phyloP scores from a whole-genome alignment of 2,797 vertebrate genomes.

The Pseudochirops cupreus region DNA sequence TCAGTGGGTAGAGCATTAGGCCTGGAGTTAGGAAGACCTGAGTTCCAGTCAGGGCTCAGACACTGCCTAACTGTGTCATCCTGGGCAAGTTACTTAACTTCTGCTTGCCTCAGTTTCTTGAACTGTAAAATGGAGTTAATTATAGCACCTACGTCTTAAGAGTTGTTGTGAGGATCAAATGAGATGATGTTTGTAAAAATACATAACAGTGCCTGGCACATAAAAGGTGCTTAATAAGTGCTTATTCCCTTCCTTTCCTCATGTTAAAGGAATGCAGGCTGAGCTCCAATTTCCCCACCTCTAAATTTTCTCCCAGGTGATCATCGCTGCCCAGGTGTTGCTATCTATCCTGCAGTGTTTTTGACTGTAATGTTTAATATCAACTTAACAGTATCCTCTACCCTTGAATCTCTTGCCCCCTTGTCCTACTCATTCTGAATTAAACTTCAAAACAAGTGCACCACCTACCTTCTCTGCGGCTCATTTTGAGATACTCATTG shows the following conservation, averaged over 20 bases:
- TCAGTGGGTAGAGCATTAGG: too few species aligned
- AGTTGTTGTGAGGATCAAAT: too few species aligned
- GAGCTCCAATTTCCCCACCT: neutral
- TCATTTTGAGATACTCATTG: neutral
- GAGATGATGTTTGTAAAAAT: neutral
- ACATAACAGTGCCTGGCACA: neutral
- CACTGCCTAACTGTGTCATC: too few species aligned
- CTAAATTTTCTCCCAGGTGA: neutral
- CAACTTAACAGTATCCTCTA: neutral
- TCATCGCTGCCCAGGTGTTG: neutral
- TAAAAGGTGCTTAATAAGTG: neutral
- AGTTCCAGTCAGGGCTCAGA: too few species aligned
- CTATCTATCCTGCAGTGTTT: neutral
- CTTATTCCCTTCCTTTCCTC: neutral
- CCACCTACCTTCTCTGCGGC: neutral
- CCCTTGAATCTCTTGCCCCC: neutral
- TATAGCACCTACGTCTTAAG: too few species aligned
- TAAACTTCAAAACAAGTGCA: neutral
- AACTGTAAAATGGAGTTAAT: too few species aligned
- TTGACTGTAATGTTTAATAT: neutral
- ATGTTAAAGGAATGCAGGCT: neutral
- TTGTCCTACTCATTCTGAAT: neutral
- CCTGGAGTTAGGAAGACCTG: too few species aligned
- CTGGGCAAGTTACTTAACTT: too few species aligned
- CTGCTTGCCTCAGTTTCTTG: too few species aligned